Conservation (phyloP, 1,140 invertebrate species). For the Vanessa tameamea region DNA sequence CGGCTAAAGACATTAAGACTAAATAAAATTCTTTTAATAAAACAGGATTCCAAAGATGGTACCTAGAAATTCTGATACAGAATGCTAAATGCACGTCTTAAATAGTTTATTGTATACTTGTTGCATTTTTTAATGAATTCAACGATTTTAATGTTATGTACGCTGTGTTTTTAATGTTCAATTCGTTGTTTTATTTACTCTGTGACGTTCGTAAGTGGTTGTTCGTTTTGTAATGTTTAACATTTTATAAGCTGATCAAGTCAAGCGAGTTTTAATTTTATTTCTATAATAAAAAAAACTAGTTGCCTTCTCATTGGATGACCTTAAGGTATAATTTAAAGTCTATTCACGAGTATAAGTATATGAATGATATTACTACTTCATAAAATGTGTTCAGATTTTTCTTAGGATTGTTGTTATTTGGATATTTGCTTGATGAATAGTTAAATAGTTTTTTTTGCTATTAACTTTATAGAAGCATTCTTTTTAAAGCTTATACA, state of each 20-base stretch:
- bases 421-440: too few relatives aligned
- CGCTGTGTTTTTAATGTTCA: background rate
- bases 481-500: too few relatives aligned
- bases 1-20: background rate
- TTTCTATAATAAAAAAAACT: background rate
- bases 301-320: background rate
- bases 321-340: background rate
- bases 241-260: background rate
- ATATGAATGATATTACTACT: background rate
- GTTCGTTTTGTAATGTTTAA: background rate
- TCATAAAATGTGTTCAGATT: background rate
- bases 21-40: background rate
- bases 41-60: slow-evolving; percentile 4
- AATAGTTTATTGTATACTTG: background rate
- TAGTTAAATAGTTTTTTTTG: too few relatives aligned
- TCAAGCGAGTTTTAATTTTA: background rate
- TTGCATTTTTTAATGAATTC: background rate
- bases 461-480: too few relatives aligned
- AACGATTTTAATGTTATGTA: background rate
- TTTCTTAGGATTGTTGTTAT: background rate
- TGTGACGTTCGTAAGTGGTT: background rate
- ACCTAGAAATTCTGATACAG: slow-evolving; percentile 7
- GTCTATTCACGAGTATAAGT: background rate
- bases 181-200: background rate
- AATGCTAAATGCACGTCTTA: slow-evolving; percentile 5